These are phyloP conservation scores for Drosophila pseudoananassae DNA, from an alignment of 1,140 invertebrate species.

Conservation along the genomic window DNA sequence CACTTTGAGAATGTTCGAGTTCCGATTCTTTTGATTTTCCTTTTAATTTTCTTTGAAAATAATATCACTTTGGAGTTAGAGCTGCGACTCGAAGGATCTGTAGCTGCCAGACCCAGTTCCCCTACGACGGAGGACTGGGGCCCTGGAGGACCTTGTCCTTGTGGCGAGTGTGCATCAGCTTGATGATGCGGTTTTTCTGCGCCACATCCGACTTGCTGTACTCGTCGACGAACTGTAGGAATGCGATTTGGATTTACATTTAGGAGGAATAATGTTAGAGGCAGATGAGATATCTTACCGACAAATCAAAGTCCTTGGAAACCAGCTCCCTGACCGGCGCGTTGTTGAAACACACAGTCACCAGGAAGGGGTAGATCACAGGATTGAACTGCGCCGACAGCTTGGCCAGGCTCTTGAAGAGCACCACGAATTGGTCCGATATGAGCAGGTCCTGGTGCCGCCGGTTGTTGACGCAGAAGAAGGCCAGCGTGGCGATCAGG, in stretches of 20 bases:
- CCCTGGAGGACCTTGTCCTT: slow-evolving; percentile 30
- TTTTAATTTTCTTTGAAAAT: slow-evolving; percentile 77
- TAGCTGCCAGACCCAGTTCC: slow-evolving; percentile 16
- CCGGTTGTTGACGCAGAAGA: slow-evolving; percentile 85
- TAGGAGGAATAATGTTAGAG: background rate
- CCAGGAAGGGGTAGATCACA: slow-evolving; percentile 94
- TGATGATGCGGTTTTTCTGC: slow-evolving; percentile 86
- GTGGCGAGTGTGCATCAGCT: slow-evolving; percentile 44
- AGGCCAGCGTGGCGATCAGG: slow-evolving; percentile 85
- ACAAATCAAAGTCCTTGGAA: slow-evolving; percentile 73
- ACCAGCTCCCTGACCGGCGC: slow-evolving; percentile 66
- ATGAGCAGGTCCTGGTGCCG: slow-evolving; percentile 84
- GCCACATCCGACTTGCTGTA: slow-evolving; percentile 87
- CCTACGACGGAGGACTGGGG: slow-evolving; percentile 26
- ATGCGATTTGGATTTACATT: background rate
- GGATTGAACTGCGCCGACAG: slow-evolving; percentile 86
- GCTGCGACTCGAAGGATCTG: slow-evolving; percentile 16
- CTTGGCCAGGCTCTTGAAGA: slow-evolving; percentile 79
- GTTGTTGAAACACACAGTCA: slow-evolving; percentile 85
- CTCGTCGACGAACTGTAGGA: slow-evolving; percentile 87
- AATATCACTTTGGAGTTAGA: slow-evolving; percentile 71
- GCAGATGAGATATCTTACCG: slow-evolving; percentile 47
- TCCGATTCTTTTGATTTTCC: slow-evolving; percentile 24
- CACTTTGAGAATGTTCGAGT: slow-evolving; percentile 69
- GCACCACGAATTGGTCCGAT: slow-evolving; percentile 73